phyloP scores from a whole-genome alignment of 2,888 invertebrate genomes.

The Busseola fusca region DNA sequence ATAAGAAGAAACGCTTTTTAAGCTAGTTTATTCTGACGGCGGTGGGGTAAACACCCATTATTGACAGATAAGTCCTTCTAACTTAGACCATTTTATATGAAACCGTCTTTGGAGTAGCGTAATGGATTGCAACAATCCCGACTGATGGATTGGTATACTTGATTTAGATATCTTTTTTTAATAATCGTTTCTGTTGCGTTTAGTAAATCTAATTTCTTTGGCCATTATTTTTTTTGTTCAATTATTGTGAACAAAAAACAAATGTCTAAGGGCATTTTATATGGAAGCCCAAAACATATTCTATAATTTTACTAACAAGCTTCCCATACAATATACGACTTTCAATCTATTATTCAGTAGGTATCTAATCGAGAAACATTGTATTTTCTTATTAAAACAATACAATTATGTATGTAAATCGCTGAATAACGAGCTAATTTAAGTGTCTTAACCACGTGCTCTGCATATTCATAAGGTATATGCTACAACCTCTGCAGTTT shows the following conservation, averaged over 20 bases:
- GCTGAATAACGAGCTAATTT: slow-evolving; percentile 74
- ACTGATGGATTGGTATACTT: slow-evolving; percentile 28
- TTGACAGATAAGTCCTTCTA: slow-evolving; percentile 56
- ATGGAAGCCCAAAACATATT: slow-evolving; percentile 15
- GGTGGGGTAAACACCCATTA: slow-evolving; percentile 54
- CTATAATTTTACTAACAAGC: slow-evolving; percentile 14
- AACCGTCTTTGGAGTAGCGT: slow-evolving; percentile 12
- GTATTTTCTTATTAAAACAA: slow-evolving; percentile 66
- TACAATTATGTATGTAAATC: slow-evolving; percentile 76
- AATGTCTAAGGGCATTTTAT: neutral
- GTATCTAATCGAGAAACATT: slow-evolving; percentile 51
- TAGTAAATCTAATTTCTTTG: slow-evolving; percentile 8
- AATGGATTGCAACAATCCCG: slow-evolving; percentile 37
- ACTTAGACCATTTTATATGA: slow-evolving; percentile 43
- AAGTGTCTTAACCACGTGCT: slow-evolving; percentile 73
- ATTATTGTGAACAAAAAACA: slow-evolving; percentile 7
- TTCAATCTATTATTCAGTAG: slow-evolving; percentile 40
- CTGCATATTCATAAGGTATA: slow-evolving; percentile 75
- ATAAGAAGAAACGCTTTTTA: slow-evolving; percentile 59
- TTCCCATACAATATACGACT: slow-evolving; percentile 29
- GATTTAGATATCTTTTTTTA: slow-evolving; percentile 1
- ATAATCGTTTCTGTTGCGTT: too few relatives aligned
- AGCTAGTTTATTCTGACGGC: slow-evolving; percentile 59
- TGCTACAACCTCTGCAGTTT: slow-evolving; percentile 61
- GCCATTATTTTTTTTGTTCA: slow-evolving; percentile 5